phyloP scores from a whole-genome alignment of 2,113 vertebrate genomes.

The Butorides virescens region DNA sequence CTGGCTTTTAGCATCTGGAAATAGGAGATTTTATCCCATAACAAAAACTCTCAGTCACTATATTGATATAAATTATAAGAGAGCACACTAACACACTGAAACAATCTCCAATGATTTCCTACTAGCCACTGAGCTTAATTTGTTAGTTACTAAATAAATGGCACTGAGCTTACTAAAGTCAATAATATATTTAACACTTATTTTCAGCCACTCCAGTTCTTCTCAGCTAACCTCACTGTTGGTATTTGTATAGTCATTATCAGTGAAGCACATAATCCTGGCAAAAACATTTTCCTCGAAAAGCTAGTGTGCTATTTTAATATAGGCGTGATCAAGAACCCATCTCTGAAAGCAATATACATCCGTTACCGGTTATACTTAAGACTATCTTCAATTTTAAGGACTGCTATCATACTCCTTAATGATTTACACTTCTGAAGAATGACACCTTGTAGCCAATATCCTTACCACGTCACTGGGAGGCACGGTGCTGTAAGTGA shows the following conservation, averaged over 20 bases:
- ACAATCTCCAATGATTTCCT: not conserved
- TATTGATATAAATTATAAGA: not conserved
- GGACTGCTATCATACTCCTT: not conserved
- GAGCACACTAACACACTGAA: not conserved
- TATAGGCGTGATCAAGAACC: not conserved
- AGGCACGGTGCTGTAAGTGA: not conserved
- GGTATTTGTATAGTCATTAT: not conserved
- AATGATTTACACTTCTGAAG: not conserved
- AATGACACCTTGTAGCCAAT: not conserved
- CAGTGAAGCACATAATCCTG: not conserved
- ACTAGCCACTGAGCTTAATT: not conserved
- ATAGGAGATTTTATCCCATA: not conserved
- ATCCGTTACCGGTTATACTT: not conserved
- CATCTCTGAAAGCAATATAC: not conserved
- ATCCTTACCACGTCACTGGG: not conserved
- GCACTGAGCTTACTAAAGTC: not conserved
- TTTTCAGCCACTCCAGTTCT: not conserved
- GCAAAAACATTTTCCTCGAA: not conserved
- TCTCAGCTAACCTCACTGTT: not conserved
- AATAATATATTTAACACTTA: not conserved
- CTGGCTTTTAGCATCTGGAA: not conserved
- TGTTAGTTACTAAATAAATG: not conserved
- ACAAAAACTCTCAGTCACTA: not conserved
- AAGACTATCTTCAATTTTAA: not conserved
- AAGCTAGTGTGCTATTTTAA: not conserved